Base-by-base conservation (phyloP, 2,888 invertebrate species). In the Caradrina kadenii region DNA sequence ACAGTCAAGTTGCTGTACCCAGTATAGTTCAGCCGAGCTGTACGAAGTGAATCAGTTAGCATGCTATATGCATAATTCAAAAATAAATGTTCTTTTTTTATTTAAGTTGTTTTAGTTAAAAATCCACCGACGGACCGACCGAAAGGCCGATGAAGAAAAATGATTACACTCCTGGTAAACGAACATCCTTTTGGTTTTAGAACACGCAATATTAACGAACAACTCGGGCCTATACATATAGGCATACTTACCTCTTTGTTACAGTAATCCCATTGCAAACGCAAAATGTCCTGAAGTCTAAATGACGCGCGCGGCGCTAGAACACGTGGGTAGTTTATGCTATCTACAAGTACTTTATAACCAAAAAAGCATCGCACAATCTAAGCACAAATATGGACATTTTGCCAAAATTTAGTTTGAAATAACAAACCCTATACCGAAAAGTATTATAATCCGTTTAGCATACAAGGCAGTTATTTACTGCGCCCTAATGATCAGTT, bases 401-500 rank as follows among this genome's bases (percentile, higher is more conserved):
- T 45, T 45, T 45, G 10, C 11, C 11, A 22, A 22, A 22, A 26
- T 26, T 56, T 55, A 26, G 17, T 52, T 72, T 21, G 73, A 58
- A 56, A 60, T n/a, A 54, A 66, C 59, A 26, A 22, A 61, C 10
- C 55, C 52, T 45, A 59, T 5, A 35, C 49, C 50, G 22, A 60
- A 56, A 69, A 52, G 45, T 70, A 70, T 79, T 19, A 66, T 66
- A 79, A 69, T 60, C n/a, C 35, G 50, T 50, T 72, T 71, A 63
- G 62, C 56, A 53, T 55, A 62, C 42, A 45, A 59, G 61, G 17
- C 55, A 48, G 63, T 70, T 62, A 79, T 77, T 75, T 65, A 71
- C 61, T 64, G 63, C 54, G 79, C 71, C 63, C 74, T 83, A 83
- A 82, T 83, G 83, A 74, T 73, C 80, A 68, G 77, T 72, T 83